Conservation (phyloP, 2,888 invertebrate genomes). For the Pandemis corylana region DNA sequence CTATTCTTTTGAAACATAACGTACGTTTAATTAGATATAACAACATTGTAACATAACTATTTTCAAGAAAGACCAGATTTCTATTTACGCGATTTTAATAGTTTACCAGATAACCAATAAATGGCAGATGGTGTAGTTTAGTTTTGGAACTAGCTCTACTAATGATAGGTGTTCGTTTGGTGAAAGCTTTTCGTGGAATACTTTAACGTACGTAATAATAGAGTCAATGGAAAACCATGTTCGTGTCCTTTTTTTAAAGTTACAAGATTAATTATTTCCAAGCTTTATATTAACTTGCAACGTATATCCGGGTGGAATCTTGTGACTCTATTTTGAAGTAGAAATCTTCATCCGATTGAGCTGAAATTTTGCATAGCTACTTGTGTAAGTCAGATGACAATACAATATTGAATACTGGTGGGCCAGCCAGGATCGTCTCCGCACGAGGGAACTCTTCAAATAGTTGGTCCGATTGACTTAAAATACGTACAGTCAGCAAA, state of each 20-base stretch:
- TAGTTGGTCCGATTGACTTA: too few species aligned
- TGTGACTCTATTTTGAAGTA: too few species aligned
- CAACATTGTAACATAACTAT: conserved; percentile 8
- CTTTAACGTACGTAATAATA: neutral
- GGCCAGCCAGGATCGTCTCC: too few species aligned
- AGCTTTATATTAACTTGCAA: neutral
- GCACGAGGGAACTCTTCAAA: too few species aligned
- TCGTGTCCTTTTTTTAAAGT: neutral
- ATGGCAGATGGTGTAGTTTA: conserved; percentile 10
- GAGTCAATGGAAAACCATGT: neutral
- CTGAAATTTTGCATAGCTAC: too few species aligned
- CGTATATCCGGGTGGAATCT: too few species aligned
- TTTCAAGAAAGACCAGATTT: conserved; percentile 1
- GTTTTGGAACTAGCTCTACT: neutral
- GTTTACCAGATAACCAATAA: conserved; percentile 22
- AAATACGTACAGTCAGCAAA: too few species aligned
- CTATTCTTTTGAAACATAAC: too few species aligned
- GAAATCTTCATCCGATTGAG: too few species aligned
- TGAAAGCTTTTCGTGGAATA: neutral
- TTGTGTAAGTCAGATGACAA: too few species aligned
- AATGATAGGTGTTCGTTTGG: conserved; percentile 18
- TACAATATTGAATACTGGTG: too few species aligned
- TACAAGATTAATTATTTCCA: neutral
- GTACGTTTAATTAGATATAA: neutral
- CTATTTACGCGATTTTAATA: conserved; percentile 13